phyloP scores from a whole-genome alignment of 1,140 invertebrate species.

The Choristoneura fumiferana region DNA sequence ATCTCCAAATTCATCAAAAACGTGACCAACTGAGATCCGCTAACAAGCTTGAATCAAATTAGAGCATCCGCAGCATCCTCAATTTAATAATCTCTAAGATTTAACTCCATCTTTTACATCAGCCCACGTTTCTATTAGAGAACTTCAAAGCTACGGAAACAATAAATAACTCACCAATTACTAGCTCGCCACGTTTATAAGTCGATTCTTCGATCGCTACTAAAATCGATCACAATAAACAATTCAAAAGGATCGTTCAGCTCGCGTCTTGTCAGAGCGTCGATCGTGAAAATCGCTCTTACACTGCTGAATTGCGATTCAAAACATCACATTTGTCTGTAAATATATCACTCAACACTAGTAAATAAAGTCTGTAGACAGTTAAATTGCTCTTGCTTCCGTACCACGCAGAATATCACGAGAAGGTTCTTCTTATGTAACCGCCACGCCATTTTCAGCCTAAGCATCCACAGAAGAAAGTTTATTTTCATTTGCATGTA shows the following conservation, averaged over 20 bases:
- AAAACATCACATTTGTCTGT: slow-evolving; percentile 57
- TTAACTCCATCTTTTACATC: too few species aligned
- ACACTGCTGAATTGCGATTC: slow-evolving; percentile 39
- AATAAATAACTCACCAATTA: slow-evolving; percentile 37
- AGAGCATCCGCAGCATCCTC: too few species aligned
- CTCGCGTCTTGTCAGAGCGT: slow-evolving; percentile 20
- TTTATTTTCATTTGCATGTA: slow-evolving; percentile 17
- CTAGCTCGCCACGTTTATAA: slow-evolving; percentile 42
- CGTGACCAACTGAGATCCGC: too few species aligned
- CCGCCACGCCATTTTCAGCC: slow-evolving; percentile 28
- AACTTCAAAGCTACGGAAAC: slow-evolving; percentile 17
- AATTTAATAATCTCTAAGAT: too few species aligned
- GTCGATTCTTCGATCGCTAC: slow-evolving; percentile 5
- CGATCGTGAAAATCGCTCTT: slow-evolving; percentile 32
- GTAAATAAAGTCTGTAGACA: slow-evolving; percentile 59
- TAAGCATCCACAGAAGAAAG: slow-evolving; percentile 35
- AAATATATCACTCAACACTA: slow-evolving; percentile 58
- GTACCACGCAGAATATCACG: slow-evolving; percentile 46
- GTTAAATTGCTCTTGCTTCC: slow-evolving; percentile 64
- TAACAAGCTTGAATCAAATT: too few species aligned
- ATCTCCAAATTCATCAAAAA: too few species aligned
- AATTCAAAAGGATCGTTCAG: slow-evolving; percentile 1
- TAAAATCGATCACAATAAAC: slow-evolving; percentile 11
- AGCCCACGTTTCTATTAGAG: too few species aligned
- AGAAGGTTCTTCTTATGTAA: slow-evolving; percentile 32